A percentile compares a stretch with the other conserved stretches of the same genome.
phyloP scores from a whole-genome alignment of 2,888 invertebrate genomes.

The Bedellia somnulentella region DNA sequence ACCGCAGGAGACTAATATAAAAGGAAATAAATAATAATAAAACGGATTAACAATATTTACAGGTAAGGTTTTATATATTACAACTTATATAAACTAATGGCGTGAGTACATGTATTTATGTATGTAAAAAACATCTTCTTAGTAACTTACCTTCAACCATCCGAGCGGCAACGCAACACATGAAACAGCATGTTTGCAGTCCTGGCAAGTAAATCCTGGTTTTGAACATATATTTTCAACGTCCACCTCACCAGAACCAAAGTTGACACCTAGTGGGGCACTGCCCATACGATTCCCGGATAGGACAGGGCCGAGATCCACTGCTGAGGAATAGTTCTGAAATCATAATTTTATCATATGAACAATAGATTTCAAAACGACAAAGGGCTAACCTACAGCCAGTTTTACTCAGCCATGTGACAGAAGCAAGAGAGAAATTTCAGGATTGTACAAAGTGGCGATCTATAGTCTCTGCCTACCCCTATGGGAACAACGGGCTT shows the following conservation, averaged over 20 bases:
- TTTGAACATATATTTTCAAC: constrained; percentile 39
- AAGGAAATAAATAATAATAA: too few species aligned
- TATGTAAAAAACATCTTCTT: neutral
- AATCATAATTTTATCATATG: too few species aligned
- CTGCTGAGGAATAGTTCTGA: constrained; percentile 25
- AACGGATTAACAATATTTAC: too few species aligned
- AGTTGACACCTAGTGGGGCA: constrained; percentile 38
- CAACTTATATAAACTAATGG: neutral
- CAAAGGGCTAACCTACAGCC: too few species aligned
- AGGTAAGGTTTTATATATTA: too few species aligned
- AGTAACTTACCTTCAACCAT: constrained; percentile 32
- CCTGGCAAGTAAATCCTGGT: constrained; percentile 35
- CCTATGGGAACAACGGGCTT: too few species aligned
- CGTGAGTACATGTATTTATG: neutral
- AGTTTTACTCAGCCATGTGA: too few species aligned
- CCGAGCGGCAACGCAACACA: constrained; percentile 39
- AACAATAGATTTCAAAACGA: too few species aligned
- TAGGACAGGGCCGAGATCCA: constrained; percentile 34
- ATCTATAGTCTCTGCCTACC: too few species aligned
- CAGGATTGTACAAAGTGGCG: too few species aligned
- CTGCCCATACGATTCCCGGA: constrained; percentile 44
- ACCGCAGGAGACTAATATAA: too few species aligned
- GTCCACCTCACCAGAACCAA: constrained; percentile 38
- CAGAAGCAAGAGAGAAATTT: too few species aligned
- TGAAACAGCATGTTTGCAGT: constrained; percentile 34